Conservation (phyloP, 1,140 invertebrate genomes). For the Lanistes nyassanus region DNA sequence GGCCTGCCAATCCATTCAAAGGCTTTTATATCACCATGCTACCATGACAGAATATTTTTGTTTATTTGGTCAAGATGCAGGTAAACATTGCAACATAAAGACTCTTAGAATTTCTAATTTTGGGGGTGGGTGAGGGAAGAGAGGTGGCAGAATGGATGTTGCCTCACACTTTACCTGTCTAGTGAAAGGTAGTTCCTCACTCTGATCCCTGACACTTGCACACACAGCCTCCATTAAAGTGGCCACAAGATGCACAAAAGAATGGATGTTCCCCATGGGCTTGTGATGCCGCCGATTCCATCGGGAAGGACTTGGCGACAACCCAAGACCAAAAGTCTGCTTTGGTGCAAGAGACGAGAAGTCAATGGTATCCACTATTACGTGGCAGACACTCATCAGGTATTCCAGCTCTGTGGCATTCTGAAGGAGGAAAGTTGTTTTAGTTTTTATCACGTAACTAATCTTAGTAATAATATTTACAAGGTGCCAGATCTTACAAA, state of each 20-base stretch:
- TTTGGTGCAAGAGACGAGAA: conserved; percentile 48
- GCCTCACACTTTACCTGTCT: not conserved
- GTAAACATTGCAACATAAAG: too few relatives aligned
- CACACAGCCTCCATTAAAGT: conserved; percentile 23
- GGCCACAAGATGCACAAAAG: conserved; percentile 43
- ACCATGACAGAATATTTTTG: too few relatives aligned
- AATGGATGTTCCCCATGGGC: conserved; percentile 59
- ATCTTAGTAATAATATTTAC: too few relatives aligned
- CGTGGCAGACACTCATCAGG: conserved; percentile 38
- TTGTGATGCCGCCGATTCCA: conserved; percentile 48
- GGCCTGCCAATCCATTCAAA: too few relatives aligned
- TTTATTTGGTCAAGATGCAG: too few relatives aligned
- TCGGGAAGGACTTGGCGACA: conserved; percentile 48
- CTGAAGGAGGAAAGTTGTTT: conserved; percentile 28
- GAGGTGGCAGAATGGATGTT: not conserved
- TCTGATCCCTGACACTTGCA: too few relatives aligned
- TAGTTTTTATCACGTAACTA: too few relatives aligned
- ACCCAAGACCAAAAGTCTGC: conserved; percentile 36
- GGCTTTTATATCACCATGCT: too few relatives aligned
- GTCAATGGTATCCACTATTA: conserved; percentile 48
- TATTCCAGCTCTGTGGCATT: conserved; percentile 41
- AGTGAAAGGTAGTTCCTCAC: too few relatives aligned
- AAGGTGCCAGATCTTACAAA: too few relatives aligned
- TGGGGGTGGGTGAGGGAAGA: not conserved
- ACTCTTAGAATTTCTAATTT: too few relatives aligned